These are phyloP conservation scores for Beris morrisii DNA, from an alignment of 2,888 invertebrate species.

Conservation along the genomic window DNA sequence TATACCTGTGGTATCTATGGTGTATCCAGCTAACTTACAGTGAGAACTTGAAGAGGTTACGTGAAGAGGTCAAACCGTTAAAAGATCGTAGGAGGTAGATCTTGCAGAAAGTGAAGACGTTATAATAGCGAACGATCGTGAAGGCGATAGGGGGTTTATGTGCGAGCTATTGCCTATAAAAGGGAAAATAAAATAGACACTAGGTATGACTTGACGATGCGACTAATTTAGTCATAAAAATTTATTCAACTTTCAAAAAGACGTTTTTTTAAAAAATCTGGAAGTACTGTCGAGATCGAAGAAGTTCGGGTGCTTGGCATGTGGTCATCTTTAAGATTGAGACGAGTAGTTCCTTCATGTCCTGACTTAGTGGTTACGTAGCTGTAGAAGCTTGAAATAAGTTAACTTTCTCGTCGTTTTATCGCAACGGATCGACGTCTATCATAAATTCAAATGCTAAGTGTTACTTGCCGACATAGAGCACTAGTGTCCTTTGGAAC, in stretches of 20 bases:
- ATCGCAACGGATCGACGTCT: too few relatives aligned
- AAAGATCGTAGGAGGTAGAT: neutral
- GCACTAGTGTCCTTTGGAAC: too few relatives aligned
- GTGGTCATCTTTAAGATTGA: too few relatives aligned
- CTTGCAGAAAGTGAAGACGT: conserved; percentile 22
- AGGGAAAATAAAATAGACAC: neutral
- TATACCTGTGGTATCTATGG: too few relatives aligned
- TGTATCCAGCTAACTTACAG: neutral
- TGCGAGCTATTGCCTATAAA: conserved; percentile 1
- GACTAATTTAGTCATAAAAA: conserved; percentile 19
- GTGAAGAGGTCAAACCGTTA: conserved; percentile 9
- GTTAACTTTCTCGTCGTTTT: too few relatives aligned
- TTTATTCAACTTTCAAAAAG: conserved; percentile 23
- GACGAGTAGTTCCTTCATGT: too few relatives aligned
- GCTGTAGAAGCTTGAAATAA: too few relatives aligned
- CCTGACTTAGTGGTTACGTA: too few relatives aligned
- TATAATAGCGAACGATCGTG: conserved; percentile 5
- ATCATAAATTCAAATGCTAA: too few relatives aligned
- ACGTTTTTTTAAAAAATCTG: neutral
- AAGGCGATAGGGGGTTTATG: conserved; percentile 3
- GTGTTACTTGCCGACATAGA: too few relatives aligned
- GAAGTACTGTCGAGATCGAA: too few relatives aligned
- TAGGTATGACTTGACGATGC: conserved; percentile 1
- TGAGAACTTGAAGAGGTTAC: conserved; percentile 16
- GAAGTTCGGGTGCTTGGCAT: too few relatives aligned